These are phyloP conservation scores for Larimichthys crocea DNA, from an alignment of 2,113 vertebrate genomes.

Conservation along the genomic window DNA sequence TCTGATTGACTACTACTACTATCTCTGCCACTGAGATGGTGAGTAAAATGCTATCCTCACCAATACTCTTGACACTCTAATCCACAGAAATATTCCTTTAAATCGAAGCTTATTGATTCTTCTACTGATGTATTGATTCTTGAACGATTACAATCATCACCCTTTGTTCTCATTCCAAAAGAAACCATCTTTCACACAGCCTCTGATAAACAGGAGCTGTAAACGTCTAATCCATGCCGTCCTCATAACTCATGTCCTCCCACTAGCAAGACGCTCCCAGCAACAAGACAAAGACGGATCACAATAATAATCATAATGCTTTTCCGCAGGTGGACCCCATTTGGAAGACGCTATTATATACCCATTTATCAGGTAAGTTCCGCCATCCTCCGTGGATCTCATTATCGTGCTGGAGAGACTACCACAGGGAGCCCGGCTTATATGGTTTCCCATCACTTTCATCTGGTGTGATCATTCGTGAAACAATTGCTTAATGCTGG, in stretches of 20 bases:
- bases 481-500: slow-evolving; percentile 52
- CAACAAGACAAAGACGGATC: slow-evolving; percentile 82
- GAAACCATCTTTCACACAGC: slow-evolving; percentile 49
- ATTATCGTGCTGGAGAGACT: slow-evolving; percentile 60
- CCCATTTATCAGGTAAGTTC: slow-evolving; percentile 72
- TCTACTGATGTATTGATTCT: slow-evolving; percentile 44
- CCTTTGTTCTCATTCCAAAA: slow-evolving; percentile 11
- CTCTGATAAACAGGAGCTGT: slow-evolving; percentile 60
- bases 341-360: slow-evolving; percentile 73
- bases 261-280: slow-evolving; percentile 59
- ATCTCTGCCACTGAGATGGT: slow-evolving; percentile 1
- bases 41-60: slow-evolving; percentile 15
- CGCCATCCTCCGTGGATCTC: slow-evolving; percentile 60
- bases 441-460: slow-evolving; percentile 50
- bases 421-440: slow-evolving; percentile 44
- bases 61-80: slow-evolving; percentile 2
- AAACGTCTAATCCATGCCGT: slow-evolving; percentile 46
- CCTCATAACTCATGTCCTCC: slow-evolving; percentile 74
- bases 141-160: slow-evolving; percentile 40
- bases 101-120: slow-evolving; percentile 15
- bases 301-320: slow-evolving; percentile 77
- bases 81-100: slow-evolving; percentile 27
- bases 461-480: slow-evolving; percentile 52
- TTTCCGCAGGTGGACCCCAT: slow-evolving; percentile 75
- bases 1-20: not conserved